These are phyloP conservation scores for Geothlypis trichas DNA, from an alignment of 2,113 vertebrate species.

Conservation along the genomic window DNA sequence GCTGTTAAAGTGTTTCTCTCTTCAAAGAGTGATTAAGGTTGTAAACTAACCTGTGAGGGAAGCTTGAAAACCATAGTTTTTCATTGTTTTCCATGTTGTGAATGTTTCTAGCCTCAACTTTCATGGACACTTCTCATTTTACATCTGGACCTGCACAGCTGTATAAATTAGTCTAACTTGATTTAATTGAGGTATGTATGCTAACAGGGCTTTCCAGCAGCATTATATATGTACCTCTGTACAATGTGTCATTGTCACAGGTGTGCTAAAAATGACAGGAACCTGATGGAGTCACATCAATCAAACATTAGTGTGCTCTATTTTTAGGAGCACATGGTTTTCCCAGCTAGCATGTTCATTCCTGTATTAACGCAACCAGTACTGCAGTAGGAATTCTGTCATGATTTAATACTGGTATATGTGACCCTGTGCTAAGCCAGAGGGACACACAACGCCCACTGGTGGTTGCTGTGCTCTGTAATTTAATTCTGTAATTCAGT, in stretches of 20 bases:
- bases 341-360: conserved; percentile 48
- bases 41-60: background rate
- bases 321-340: conserved; percentile 58
- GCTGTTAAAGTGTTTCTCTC: background rate
- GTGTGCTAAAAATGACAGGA: conserved; percentile 40
- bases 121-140: background rate
- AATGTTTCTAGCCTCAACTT: conserved; percentile 8
- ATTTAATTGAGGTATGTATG: conserved; percentile 19
- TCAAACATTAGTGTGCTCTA: conserved; percentile 49
- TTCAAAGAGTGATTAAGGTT: background rate
- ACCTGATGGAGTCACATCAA: conserved; percentile 15
- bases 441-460: conserved; percentile 32
- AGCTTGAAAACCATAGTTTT: background rate
- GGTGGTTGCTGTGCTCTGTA: conserved; percentile 63
- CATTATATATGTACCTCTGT: background rate
- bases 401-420: conserved; percentile 68
- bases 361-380: conserved; percentile 27
- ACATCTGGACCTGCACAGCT: conserved; percentile 19
- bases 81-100: background rate
- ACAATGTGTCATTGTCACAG: conserved; percentile 23
- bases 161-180: conserved; percentile 21
- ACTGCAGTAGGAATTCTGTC: conserved; percentile 45
- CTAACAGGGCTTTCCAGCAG: conserved; percentile 8
- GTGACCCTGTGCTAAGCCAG: conserved; percentile 61
- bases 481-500: conserved; percentile 75